A percentile compares a stretch with the other conserved stretches of the same genome.
Evolutionary conservation across 2,797 vertebrate species (phyloP).

Genomic region (Apogon hyalosoma): DNA sequence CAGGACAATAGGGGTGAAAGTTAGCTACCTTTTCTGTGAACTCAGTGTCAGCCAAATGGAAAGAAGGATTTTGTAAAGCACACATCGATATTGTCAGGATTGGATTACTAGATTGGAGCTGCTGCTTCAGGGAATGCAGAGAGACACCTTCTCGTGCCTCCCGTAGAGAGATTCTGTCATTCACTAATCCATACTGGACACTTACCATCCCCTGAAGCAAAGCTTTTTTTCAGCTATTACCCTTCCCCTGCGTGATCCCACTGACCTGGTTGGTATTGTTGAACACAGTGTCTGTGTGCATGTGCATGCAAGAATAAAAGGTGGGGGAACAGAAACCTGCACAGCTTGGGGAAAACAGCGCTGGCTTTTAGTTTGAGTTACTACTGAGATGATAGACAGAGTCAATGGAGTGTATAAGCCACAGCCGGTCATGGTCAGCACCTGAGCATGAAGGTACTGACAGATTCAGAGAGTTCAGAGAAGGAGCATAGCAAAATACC

Average conservation of each 20-base stretch:
- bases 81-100: slow-evolving; percentile 59
- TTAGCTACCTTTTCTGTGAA: slow-evolving; percentile 74
- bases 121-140: slow-evolving; percentile 35
- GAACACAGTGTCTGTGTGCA: slow-evolving; percentile 25
- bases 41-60: slow-evolving; percentile 47
- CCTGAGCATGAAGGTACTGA: slow-evolving; percentile 57
- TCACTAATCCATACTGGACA: slow-evolving; percentile 67
- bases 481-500: slow-evolving; percentile 1
- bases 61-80: slow-evolving; percentile 49
- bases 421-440: slow-evolving; percentile 54
- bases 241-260: slow-evolving; percentile 46
- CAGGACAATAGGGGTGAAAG: slow-evolving; percentile 77
- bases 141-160: slow-evolving; percentile 55
- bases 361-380: slow-evolving; percentile 56
- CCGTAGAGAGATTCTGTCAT: slow-evolving; percentile 69
- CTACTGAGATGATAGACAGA: slow-evolving; percentile 65
- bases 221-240: slow-evolving; percentile 46
- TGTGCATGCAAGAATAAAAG: slow-evolving; percentile 8
- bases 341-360: slow-evolving; percentile 27
- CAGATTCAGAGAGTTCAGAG: slow-evolving; percentile 58
- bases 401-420: slow-evolving; percentile 64
- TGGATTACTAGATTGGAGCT: slow-evolving; percentile 71
- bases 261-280: slow-evolving; percentile 51
- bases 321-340: slow-evolving; percentile 24
- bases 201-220: slow-evolving; percentile 55